Percentiles rank a stretch among this genome's conserved stretches.
Conservation (phyloP, 2,797 vertebrate genomes). For the Triplophysa yarkandensis region DNA sequence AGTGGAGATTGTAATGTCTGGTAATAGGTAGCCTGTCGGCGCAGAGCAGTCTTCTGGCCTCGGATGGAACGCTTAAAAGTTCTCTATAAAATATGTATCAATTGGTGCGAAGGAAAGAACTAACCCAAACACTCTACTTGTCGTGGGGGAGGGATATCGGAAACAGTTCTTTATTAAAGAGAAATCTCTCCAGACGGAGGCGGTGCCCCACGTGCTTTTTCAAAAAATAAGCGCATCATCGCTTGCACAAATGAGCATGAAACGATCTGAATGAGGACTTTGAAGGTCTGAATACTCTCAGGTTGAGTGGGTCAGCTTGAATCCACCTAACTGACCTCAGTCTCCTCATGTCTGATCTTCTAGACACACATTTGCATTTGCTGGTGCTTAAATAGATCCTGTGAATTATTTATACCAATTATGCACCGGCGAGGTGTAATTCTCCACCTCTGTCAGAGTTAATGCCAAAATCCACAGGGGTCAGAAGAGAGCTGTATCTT, state of each 20-base stretch:
- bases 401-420: slow-evolving; percentile 67
- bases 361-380: slow-evolving; percentile 48
- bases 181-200: slow-evolving; percentile 50
- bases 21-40: slow-evolving; percentile 65
- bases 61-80: slow-evolving; percentile 62
- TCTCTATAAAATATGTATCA: slow-evolving; percentile 69
- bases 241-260: background rate
- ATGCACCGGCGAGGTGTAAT: slow-evolving; percentile 65
- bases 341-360: slow-evolving; percentile 28
- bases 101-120: slow-evolving; percentile 63
- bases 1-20: slow-evolving; percentile 60
- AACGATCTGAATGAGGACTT: background rate
- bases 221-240: slow-evolving; percentile 51
- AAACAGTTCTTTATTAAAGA: slow-evolving; percentile 60
- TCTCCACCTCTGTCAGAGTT: slow-evolving; percentile 63
- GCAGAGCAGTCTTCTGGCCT: slow-evolving; percentile 60
- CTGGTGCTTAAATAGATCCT: slow-evolving; percentile 58
- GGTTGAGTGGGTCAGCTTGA: slow-evolving; percentile 36
- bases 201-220: slow-evolving; percentile 51
- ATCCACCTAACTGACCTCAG: slow-evolving; percentile 43
- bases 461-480: slow-evolving; percentile 39
- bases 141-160: slow-evolving; percentile 45
- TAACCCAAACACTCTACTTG: slow-evolving; percentile 66
- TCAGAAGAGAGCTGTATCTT: slow-evolving; percentile 54
- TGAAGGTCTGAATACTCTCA: slow-evolving; percentile 16